Evolutionary conservation across 2,113 vertebrate species (phyloP), one percentile per base, ranked within the genome.

Genomic region (Ictalurus punctatus): DNA sequence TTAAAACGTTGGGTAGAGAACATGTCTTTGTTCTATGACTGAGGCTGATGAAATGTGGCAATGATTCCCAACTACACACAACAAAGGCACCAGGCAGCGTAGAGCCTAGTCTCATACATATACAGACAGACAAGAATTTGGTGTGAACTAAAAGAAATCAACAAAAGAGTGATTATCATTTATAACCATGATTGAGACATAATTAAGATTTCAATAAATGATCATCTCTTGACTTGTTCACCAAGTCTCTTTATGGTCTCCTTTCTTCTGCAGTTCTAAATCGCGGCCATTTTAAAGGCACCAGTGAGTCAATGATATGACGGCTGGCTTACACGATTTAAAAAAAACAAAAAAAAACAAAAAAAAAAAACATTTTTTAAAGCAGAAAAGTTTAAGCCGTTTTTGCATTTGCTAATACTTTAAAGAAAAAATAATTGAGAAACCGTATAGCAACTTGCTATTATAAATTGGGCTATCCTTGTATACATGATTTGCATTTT

Each of bases 241-340:
- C 9, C 23, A 58, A 84, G 82, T 87, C 13, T 54, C 34, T 69
- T 48, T 58, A 74, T 48, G 67, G 83, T 85, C 74, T 82, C 86
- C 67, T 27, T 61, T 78, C 71, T 84, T 73, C 13, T 59, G 58
- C 83, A 56, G 16, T 86, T 87, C 21, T 82, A 82, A 58, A 67
- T 84, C 63, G 14, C 7, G 16, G 92, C 89, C 87, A 91, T 90
- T 86, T 90, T 89, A 93, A 95, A 95, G 95, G 94, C 94, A 95
- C 93, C 90, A 88, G 92, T 93, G 87, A 92, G 87, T 94, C 69
- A 19, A 82, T 61, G 83, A 69, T 73, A 69, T 17, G 83, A 58
- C 30, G 30, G 74, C 59, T 81, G 83, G 83, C 34, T 87, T 92
- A 27, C 17, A 58, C 37, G 48, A 65, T 71, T 83, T 40, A 61